Percentiles rank a stretch among this genome's conserved stretches.
Evolutionary conservation across 2,113 vertebrate genomes (phyloP).

Genomic region (Patagioenas fasciata): DNA sequence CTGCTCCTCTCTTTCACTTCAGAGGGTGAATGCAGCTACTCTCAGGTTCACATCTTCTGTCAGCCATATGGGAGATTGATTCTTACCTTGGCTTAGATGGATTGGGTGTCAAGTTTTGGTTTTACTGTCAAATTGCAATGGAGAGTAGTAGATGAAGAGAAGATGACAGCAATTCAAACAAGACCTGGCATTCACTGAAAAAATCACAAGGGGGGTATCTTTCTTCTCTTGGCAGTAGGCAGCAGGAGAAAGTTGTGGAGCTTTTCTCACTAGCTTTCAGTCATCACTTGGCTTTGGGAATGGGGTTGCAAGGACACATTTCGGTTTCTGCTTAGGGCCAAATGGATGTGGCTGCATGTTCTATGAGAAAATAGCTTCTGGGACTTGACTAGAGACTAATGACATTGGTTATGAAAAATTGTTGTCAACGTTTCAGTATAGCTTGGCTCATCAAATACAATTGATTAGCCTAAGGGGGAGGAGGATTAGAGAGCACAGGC

Average conservation of each 20-base stretch:
- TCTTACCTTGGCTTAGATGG: not conserved
- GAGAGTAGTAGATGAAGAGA: not conserved
- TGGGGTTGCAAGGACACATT: not conserved
- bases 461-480: not conserved
- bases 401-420: not conserved
- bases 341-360: not conserved
- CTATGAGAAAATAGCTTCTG: not conserved
- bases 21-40: not conserved
- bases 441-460: not conserved
- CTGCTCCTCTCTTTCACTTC: constrained; percentile 20
- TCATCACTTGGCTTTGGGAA: not conserved
- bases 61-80: not conserved
- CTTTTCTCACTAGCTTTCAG: not conserved
- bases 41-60: not conserved
- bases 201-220: not conserved
- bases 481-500: not conserved
- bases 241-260: not conserved
- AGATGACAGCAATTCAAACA: not conserved
- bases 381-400: not conserved
- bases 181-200: not conserved
- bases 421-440: not conserved
- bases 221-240: not conserved
- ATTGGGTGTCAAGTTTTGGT: not conserved
- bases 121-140: not conserved
- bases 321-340: not conserved